Conservation (phyloP, 2,797 vertebrate genomes). For the Neostethus bicornis region DNA sequence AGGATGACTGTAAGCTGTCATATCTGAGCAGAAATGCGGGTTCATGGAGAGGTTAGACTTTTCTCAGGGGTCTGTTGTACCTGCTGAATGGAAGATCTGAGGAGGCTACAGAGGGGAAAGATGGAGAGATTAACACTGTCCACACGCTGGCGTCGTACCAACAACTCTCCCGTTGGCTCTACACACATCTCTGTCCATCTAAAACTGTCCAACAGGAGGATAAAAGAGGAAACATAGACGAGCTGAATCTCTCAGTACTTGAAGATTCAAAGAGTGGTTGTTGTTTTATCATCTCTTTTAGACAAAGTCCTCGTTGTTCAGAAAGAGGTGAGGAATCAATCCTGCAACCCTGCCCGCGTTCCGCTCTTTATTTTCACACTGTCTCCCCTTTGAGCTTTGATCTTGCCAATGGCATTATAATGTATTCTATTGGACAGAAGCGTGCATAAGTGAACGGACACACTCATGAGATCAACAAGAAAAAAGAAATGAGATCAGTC, state of each 20-base stretch:
- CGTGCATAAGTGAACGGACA: no score
- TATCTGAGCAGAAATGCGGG: conserved; percentile 71
- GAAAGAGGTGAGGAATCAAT: no score
- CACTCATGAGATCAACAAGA: no score
- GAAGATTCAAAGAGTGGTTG: background rate
- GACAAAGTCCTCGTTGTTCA: no score
- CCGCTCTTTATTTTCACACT: no score
- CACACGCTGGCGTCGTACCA: conserved; percentile 42
- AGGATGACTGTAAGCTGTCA: conserved; percentile 77
- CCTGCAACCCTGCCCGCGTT: no score
- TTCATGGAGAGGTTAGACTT: conserved; percentile 76
- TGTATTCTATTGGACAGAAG: no score
- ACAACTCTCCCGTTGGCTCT: conserved; percentile 12
- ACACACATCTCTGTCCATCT: conserved; percentile 1
- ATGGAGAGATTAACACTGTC: conserved; percentile 64
- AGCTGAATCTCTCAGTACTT: background rate
- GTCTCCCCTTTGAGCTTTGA: no score
- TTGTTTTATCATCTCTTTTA: no score
- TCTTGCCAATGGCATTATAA: no score
- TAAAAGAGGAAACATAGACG: background rate
- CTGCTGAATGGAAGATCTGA: conserved; percentile 62
- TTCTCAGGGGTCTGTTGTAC: conserved; percentile 77
- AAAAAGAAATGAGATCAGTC: no score
- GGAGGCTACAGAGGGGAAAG: conserved; percentile 46
- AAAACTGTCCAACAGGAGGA: conserved; percentile 1